A percentile compares a stretch with the other conserved stretches of the same genome.
These are phyloP conservation scores for Asarcornis scutulata DNA, from an alignment of 2,113 vertebrate species.

Conservation along the genomic window DNA sequence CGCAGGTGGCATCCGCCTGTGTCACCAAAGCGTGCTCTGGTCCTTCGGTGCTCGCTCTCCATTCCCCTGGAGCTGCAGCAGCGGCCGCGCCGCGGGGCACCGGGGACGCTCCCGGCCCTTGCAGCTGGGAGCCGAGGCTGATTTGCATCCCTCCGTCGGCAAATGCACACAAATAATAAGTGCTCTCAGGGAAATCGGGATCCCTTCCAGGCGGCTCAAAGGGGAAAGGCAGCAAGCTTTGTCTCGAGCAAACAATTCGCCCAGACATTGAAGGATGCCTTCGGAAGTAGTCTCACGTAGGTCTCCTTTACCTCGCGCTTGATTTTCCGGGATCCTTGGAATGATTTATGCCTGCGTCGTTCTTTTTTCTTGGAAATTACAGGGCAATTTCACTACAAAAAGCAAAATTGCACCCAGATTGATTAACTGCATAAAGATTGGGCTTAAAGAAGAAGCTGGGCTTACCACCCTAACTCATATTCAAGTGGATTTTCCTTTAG, in stretches of 20 bases:
- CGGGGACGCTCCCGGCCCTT: neutral
- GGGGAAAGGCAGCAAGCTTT: constrained; percentile 26
- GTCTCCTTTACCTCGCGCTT: neutral
- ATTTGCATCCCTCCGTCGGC: constrained; percentile 16
- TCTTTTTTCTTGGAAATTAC: neutral
- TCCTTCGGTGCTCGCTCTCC: neutral
- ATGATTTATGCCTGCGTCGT: neutral
- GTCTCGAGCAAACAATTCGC: neutral
- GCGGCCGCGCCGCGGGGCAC: fast-evolving
- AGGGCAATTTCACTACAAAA: neutral
- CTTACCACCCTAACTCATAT: neutral
- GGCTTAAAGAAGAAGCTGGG: neutral
- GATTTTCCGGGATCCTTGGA: neutral
- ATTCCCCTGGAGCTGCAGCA: neutral
- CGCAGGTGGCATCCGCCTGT: too few relatives aligned
- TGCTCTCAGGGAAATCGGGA: constrained; percentile 33
- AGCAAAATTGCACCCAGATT: neutral
- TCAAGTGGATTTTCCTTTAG: neutral
- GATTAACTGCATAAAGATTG: neutral
- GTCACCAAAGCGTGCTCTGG: fast-evolving
- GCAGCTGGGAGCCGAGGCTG: neutral
- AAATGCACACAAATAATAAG: constrained; percentile 47
- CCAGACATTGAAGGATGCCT: neutral
- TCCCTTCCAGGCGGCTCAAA: neutral
- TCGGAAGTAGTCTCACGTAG: constrained; percentile 27